These are phyloP conservation scores for Dasyurus viverrinus DNA, from an alignment of 2,113 vertebrate species.

Conservation along the genomic window DNA sequence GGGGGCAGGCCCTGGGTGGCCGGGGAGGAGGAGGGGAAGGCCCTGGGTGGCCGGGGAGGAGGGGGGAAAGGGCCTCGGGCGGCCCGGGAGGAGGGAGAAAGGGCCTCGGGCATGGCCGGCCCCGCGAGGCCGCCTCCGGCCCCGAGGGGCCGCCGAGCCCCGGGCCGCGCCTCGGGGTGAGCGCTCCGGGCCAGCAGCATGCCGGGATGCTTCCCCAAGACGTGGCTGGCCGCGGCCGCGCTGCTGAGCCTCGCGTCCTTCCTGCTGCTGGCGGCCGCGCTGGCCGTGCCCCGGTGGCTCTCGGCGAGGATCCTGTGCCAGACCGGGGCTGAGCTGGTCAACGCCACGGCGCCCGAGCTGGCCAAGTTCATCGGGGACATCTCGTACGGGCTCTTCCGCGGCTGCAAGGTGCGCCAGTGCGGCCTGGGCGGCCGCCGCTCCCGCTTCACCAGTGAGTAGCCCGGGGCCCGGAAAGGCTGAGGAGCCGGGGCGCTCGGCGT, in stretches of 20 bases:
- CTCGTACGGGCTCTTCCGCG: constrained; percentile 94
- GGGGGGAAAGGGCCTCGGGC: background rate
- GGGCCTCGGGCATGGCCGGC: too few relatives aligned
- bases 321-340: constrained; percentile 95
- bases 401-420: constrained; percentile 92
- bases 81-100: background rate
- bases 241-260: constrained; percentile 89
- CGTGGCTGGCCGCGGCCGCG: constrained; percentile 90
- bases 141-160: background rate
- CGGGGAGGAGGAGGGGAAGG: too few relatives aligned
- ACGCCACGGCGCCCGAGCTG: constrained; percentile 92
- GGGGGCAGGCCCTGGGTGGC: too few relatives aligned
- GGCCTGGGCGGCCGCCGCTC: constrained; percentile 91
- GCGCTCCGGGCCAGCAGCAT: constrained; percentile 83
- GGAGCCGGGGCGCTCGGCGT: too few relatives aligned
- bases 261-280: constrained; percentile 87
- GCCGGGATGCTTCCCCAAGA: constrained; percentile 93
- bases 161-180: constrained; percentile 74
- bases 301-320: constrained; percentile 94
- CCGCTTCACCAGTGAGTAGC: constrained; percentile 93
- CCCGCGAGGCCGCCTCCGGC: background rate
- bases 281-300: constrained; percentile 92
- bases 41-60: background rate
- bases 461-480: too few relatives aligned
- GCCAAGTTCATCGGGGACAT: constrained; percentile 94